A percentile compares a stretch with the other conserved stretches of the same genome.
These are phyloP conservation scores for Seriola dumerili DNA, from an alignment of 2,113 vertebrate species.

Conservation along the genomic window DNA sequence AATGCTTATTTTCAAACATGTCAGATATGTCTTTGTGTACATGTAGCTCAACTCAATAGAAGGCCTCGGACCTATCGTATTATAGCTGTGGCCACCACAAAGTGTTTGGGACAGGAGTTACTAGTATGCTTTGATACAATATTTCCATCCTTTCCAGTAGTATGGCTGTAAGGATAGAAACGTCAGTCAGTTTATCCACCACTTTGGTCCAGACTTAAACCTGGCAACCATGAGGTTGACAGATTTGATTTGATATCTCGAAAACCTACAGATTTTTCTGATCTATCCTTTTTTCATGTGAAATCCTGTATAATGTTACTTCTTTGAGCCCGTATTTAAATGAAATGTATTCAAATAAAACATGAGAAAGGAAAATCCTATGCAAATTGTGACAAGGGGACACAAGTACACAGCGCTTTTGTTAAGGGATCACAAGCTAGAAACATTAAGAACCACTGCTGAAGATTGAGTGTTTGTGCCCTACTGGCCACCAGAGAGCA, in stretches of 20 bases:
- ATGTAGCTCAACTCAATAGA: not conserved
- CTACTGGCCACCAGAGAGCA: constrained; percentile 48
- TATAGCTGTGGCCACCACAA: not conserved
- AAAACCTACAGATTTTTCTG: too few species aligned
- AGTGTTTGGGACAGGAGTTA: not conserved
- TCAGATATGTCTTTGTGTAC: not conserved
- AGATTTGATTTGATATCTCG: too few species aligned
- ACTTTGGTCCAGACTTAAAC: too few species aligned
- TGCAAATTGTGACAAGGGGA: too few species aligned
- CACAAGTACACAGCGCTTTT: not conserved
- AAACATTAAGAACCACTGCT: not conserved
- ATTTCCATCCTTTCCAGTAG: not conserved
- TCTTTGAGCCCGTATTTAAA: too few species aligned
- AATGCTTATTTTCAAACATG: not conserved
- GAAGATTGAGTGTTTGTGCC: not conserved
- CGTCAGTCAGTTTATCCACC: not conserved
- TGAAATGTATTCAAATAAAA: too few species aligned
- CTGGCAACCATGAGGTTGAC: too few species aligned
- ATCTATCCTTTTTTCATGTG: too few species aligned
- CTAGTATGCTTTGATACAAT: not conserved
- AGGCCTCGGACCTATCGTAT: not conserved
- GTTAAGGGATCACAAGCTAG: not conserved
- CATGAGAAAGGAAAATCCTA: too few species aligned
- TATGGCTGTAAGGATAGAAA: not conserved
- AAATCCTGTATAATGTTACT: too few species aligned